phyloP scores from a whole-genome alignment of 2,797 vertebrate species.

The Microctenopoma steveboyesi region DNA sequence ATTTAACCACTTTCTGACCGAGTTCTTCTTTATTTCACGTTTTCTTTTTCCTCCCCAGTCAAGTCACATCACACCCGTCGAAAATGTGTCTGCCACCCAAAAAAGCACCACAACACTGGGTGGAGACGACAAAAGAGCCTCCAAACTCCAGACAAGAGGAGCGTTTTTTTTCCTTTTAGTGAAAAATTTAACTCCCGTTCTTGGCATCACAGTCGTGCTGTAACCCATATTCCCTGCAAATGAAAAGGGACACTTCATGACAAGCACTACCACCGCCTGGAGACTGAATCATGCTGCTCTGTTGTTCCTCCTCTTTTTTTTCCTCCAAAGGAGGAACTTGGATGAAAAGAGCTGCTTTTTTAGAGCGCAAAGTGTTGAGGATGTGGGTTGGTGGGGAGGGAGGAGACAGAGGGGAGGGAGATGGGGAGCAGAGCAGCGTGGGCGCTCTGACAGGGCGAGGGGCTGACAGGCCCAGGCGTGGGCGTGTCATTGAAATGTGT shows the following conservation, averaged over 20 bases:
- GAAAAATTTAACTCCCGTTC: constrained; percentile 43
- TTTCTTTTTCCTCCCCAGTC: background rate
- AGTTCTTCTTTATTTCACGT: constrained; percentile 35
- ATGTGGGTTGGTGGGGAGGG: constrained; percentile 73
- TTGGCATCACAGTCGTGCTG: constrained; percentile 56
- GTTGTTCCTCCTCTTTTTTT: constrained; percentile 53
- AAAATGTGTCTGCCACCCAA: constrained; percentile 52
- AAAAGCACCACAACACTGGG: constrained; percentile 47
- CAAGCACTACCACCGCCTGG: constrained; percentile 69
- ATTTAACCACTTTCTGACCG: constrained; percentile 32
- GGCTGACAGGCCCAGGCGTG: constrained; percentile 82
- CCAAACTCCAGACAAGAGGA: constrained; percentile 31
- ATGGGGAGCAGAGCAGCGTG: constrained; percentile 74
- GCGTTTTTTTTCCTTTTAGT: constrained; percentile 15
- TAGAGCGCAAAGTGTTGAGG: constrained; percentile 73
- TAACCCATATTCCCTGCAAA: constrained; percentile 68
- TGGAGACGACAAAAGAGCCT: constrained; percentile 55
- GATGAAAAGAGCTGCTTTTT: constrained; percentile 75
- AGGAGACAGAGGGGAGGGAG: constrained; percentile 54
- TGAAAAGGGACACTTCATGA: constrained; percentile 77
- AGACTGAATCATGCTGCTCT: constrained; percentile 70
- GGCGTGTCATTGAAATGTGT: constrained; percentile 84
- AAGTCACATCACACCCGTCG: constrained; percentile 61
- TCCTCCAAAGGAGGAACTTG: constrained; percentile 73
- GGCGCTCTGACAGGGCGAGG: constrained; percentile 81